These are phyloP conservation scores for Xenopus borealis DNA, from an alignment of 2,113 vertebrate genomes.

Conservation along the genomic window DNA sequence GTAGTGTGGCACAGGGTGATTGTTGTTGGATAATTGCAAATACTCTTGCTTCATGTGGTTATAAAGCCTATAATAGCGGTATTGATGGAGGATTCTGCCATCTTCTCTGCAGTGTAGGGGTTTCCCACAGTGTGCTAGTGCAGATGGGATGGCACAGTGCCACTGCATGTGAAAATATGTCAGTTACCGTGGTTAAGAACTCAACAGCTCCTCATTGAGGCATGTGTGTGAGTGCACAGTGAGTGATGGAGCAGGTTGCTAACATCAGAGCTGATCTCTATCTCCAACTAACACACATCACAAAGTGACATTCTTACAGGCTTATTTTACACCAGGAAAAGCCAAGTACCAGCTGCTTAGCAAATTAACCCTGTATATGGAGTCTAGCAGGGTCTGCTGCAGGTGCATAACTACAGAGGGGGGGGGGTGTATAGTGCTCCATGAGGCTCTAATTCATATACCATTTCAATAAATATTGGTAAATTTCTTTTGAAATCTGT, in stretches of 20 bases:
- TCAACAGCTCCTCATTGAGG: slow-evolving; percentile 39
- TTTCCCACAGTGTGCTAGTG: slow-evolving; percentile 28
- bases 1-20: too few species aligned
- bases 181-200: slow-evolving; percentile 38
- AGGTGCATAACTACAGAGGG: too few species aligned
- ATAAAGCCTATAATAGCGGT: too few species aligned
- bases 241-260: slow-evolving; percentile 33
- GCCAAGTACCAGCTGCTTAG: slow-evolving; percentile 8
- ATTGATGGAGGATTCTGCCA: too few species aligned
- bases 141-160: slow-evolving; percentile 40
- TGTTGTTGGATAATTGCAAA: too few species aligned
- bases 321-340: slow-evolving; percentile 12
- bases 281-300: slow-evolving; percentile 25
- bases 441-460: too few species aligned
- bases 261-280: slow-evolving; percentile 33
- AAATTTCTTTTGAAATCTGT: too few species aligned
- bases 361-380: slow-evolving; percentile 1
- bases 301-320: slow-evolving; percentile 20
- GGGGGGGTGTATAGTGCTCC: too few species aligned
- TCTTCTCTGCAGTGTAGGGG: not conserved
- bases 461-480: too few species aligned
- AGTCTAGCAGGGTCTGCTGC: too few species aligned
- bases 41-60: too few species aligned
- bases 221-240: slow-evolving; percentile 1
- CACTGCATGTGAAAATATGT: slow-evolving; percentile 36